These are phyloP conservation scores for Hemichromis elongatus DNA, from an alignment of 2,113 vertebrate species.

Conservation along the genomic window DNA sequence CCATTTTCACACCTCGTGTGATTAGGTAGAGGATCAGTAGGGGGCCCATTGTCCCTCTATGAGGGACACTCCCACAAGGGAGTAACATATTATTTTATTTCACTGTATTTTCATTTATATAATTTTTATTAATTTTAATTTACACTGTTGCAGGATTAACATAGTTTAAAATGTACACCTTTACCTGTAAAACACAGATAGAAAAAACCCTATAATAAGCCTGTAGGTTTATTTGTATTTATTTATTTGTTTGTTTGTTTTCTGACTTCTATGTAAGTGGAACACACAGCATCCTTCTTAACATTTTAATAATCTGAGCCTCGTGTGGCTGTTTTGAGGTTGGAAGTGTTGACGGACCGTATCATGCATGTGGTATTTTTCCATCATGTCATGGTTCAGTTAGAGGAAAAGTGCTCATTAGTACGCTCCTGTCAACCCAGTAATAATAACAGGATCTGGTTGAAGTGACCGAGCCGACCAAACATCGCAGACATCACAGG, in stretches of 20 bases:
- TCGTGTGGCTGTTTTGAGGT: neutral
- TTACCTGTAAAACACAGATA: neutral
- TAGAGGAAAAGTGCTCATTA: slow-evolving; percentile 35
- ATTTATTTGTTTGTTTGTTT: neutral
- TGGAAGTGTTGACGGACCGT: neutral
- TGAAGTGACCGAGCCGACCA: neutral
- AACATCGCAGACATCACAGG: neutral
- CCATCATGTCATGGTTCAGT: slow-evolving; percentile 31
- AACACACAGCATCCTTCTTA: neutral
- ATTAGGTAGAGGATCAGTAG: too few species aligned
- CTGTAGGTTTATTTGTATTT: rapidly evolving
- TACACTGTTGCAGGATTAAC: rapidly evolving
- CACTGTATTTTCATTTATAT: neutral
- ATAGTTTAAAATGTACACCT: rapidly evolving
- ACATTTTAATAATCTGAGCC: neutral
- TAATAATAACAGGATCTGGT: slow-evolving; percentile 15
- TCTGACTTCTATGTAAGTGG: neutral
- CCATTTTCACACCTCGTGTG: too few species aligned
- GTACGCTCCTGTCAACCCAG: slow-evolving; percentile 16
- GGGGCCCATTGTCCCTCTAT: too few species aligned
- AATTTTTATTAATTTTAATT: neutral
- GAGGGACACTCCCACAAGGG: too few species aligned
- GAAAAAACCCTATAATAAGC: neutral
- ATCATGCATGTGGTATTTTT: slow-evolving; percentile 32
- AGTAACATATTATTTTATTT: rapidly evolving